Evolutionary conservation across 2,797 vertebrate species (phyloP).

Genomic region (Diplodus sargus): DNA sequence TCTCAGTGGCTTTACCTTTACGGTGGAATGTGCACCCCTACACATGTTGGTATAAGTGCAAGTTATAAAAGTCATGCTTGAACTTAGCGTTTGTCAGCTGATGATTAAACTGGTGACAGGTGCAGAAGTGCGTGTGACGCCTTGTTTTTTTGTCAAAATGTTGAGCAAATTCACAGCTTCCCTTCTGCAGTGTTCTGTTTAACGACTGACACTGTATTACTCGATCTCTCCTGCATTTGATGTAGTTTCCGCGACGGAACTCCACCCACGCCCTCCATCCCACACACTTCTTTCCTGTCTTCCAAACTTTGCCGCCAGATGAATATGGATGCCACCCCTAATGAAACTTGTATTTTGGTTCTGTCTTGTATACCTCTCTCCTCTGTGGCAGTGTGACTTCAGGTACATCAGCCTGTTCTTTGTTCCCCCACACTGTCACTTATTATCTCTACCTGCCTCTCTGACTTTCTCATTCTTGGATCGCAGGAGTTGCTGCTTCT

Average conservation of each 20-base stretch:
- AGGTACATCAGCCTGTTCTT: slow-evolving; percentile 3
- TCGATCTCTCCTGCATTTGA: not conserved
- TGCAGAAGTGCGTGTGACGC: not conserved
- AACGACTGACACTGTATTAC: not conserved
- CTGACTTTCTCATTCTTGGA: slow-evolving; percentile 1
- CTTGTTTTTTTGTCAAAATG: slow-evolving; percentile 6
- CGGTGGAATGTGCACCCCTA: not conserved
- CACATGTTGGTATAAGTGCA: not conserved
- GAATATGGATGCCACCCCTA: not conserved
- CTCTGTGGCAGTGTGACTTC: slow-evolving; percentile 1
- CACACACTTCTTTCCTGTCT: slow-evolving; percentile 19
- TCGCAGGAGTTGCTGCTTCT: slow-evolving; percentile 9
- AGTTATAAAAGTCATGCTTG: slow-evolving; percentile 2
- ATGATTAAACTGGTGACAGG: not conserved
- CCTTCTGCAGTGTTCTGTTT: not conserved
- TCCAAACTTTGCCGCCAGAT: slow-evolving; percentile 12
- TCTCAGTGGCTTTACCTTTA: not conserved
- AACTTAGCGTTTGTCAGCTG: not conserved
- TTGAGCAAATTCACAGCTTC: not conserved
- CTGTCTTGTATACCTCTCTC: not conserved
- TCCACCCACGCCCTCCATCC: slow-evolving; percentile 12
- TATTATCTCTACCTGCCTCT: slow-evolving; percentile 2
- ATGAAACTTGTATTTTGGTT: slow-evolving; percentile 2
- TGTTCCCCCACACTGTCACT: slow-evolving; percentile 33
- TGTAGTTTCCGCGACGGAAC: not conserved